Base-by-base conservation (phyloP, 2,113 vertebrate species). In the Barnardius zonarius region DNA sequence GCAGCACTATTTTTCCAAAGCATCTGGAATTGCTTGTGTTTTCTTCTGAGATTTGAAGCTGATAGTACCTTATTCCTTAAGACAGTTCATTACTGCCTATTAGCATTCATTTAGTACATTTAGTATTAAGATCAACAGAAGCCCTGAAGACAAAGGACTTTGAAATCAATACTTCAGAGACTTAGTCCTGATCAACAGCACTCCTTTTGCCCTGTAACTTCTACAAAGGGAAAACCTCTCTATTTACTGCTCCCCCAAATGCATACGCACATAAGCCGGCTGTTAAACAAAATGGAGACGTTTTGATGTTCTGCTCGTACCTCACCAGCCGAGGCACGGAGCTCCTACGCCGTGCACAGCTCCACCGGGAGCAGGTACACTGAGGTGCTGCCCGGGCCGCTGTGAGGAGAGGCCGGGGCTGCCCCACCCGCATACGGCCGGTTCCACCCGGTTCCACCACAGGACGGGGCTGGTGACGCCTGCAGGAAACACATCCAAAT, bases 251-350 rank as follows among this genome's bases (percentile, higher is more conserved):
- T 74, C 54, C 41, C 37, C 22, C 27, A 83, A 62, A 46, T 5
- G 43, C 39, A 31, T 2, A n/a, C 0, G 3, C 10, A 52, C 17
- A 1, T 1, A 8, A 55, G 75, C 19, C 0, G 2, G 23, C 24
- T 31, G n/a, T 5, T 4, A 54, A 48, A 69, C 19, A 68, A 63
- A 48, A 76, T 3, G 39, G 37, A 44, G 55, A 28, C 17, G 11
- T 35, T 39, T 4, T 19, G 66, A 46, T 37, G 44, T 27, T 43
- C 2, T 41, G n/a, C 24, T 51, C 2, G 0, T 33, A 35, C 13
- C 63, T 48, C 30, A 43, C 20, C 33, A 67, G 11, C 35, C 13
- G 16, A 43, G n/a, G 28, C 33, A 16, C 3, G 12, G 22, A 59
- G 51, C 10, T 69, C 67, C 74, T 46, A 2, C 30, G 30, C 68